These are phyloP conservation scores for Caenorhabditis sp. DNA, from an alignment of 2,888 invertebrate species.

Conservation along the genomic window DNA sequence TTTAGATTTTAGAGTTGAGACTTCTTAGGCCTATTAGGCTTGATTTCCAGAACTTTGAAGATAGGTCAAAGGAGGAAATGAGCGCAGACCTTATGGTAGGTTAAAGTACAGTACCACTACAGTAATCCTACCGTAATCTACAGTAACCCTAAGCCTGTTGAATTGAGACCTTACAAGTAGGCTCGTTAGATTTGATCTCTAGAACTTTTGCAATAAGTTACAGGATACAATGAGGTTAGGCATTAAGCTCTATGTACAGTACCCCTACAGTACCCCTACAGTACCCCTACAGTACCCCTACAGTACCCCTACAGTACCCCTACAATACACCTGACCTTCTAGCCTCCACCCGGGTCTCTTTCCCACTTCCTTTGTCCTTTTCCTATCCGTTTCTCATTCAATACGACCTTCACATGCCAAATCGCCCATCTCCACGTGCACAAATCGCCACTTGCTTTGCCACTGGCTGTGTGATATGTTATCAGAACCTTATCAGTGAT, in stretches of 20 bases:
- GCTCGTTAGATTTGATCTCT: too few species aligned
- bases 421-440: not conserved
- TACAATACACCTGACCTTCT: not conserved
- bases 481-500: too few species aligned
- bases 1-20: too few species aligned
- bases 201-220: too few species aligned
- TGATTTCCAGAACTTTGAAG: too few species aligned
- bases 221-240: too few species aligned
- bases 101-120: not conserved
- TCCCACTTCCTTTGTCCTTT: not conserved
- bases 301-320: not conserved
- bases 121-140: not conserved
- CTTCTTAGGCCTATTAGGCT: too few species aligned
- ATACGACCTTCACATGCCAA: slow-evolving; percentile 9
- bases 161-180: too few species aligned
- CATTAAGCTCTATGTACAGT: not conserved
- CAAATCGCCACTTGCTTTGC: too few species aligned
- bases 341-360: not conserved
- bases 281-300: not conserved
- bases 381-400: not conserved
- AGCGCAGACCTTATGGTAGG: too few species aligned
- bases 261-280: not conserved
- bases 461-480: too few species aligned
- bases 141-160: not conserved
- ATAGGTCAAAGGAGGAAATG: too few species aligned